Evolutionary conservation across 2,797 vertebrate species (phyloP).

Genomic region (Coranthus polyacanthus): DNA sequence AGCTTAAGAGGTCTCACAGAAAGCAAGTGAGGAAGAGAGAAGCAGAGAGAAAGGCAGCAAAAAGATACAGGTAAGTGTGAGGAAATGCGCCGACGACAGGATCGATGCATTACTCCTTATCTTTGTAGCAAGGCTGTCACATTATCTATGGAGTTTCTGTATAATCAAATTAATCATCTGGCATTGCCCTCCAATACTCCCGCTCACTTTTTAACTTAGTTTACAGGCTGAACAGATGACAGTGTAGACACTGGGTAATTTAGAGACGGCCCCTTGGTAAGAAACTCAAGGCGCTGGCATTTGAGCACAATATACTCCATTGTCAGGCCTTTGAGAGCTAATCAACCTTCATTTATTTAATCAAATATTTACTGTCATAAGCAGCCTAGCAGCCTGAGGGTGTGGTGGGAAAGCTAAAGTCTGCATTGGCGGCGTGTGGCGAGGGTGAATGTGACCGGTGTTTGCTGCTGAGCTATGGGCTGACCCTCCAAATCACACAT

Average conservation of each 20-base stretch:
- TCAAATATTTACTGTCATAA: constrained; percentile 81
- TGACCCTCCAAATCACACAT: constrained; percentile 85
- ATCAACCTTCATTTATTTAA: constrained; percentile 79
- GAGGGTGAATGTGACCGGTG: constrained; percentile 75
- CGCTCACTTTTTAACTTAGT: constrained; percentile 70
- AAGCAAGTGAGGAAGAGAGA: constrained; percentile 70
- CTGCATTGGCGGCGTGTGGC: constrained; percentile 57
- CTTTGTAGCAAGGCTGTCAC: constrained; percentile 65
- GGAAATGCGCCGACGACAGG: constrained; percentile 44
- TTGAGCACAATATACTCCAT: constrained; percentile 49
- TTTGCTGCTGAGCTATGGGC: constrained; percentile 73
- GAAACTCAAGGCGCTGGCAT: constrained; percentile 42
- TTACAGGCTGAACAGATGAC: constrained; percentile 69
- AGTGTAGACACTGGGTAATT: constrained; percentile 60
- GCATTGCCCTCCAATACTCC: constrained; percentile 59
- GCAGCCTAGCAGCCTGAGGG: constrained; percentile 64
- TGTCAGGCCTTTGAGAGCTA: constrained; percentile 66
- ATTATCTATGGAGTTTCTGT: constrained; percentile 70
- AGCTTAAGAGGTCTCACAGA: constrained; percentile 85
- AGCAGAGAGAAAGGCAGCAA: constrained; percentile 46
- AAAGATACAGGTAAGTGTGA: constrained; percentile 70
- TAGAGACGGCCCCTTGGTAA: constrained; percentile 62
- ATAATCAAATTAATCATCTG: constrained; percentile 77
- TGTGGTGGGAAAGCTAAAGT: constrained; percentile 53
- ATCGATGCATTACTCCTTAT: constrained; percentile 70